These are phyloP conservation scores for Trogon melanurus DNA, from an alignment of 2,113 vertebrate genomes.

Conservation along the genomic window DNA sequence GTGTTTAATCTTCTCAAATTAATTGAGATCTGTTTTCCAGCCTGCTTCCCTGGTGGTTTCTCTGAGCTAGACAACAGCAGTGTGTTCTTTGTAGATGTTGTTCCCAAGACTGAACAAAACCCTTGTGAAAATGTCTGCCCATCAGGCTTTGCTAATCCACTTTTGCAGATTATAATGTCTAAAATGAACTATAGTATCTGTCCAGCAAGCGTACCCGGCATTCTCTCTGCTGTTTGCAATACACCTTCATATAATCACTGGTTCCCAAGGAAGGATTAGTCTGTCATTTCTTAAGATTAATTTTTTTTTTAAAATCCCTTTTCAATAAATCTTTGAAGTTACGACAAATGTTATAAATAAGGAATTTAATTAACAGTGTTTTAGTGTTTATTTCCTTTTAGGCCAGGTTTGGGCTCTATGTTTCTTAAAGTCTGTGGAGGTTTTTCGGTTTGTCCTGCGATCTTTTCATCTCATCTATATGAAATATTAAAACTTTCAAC, in stretches of 20 bases:
- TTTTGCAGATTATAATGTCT: constrained; percentile 6
- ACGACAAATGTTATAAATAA: constrained; percentile 55
- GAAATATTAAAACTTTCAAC: constrained; percentile 65
- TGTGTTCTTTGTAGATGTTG: background rate
- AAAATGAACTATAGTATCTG: background rate
- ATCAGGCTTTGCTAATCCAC: background rate
- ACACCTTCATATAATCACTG: background rate
- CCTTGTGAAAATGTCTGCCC: background rate
- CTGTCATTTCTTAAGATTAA: constrained; percentile 18
- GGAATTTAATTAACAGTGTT: constrained; percentile 33
- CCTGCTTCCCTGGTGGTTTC: background rate
- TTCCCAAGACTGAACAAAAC: background rate
- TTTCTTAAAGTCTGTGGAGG: background rate
- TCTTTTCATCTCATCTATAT: constrained; percentile 51
- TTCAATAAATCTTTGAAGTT: constrained; percentile 59
- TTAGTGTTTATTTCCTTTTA: background rate
- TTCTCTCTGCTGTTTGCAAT: background rate
- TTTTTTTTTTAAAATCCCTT: constrained; percentile 33
- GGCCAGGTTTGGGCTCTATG: background rate
- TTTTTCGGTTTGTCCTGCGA: constrained; percentile 5
- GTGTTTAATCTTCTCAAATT: constrained; percentile 10
- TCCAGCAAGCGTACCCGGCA: background rate
- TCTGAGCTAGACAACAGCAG: background rate
- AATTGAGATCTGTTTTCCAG: background rate
- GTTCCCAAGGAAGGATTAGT: constrained; percentile 40